phyloP scores from a whole-genome alignment of 2,113 vertebrate species.

The Mormyrus lacerda region DNA sequence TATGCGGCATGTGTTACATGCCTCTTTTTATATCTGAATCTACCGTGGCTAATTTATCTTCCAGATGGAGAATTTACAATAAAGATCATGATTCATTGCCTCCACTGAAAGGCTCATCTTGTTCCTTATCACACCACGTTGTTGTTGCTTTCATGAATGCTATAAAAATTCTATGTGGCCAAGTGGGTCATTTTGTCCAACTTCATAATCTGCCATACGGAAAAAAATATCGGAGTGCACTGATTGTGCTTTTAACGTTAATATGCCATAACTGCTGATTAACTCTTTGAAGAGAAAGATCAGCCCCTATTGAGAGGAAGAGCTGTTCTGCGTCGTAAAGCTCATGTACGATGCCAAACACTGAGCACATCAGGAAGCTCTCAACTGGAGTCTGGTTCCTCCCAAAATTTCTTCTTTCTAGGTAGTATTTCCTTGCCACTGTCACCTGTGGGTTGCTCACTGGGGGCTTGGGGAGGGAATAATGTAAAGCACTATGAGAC shows the following conservation, averaged over 20 bases:
- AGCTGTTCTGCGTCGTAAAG: neutral
- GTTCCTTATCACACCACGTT: neutral
- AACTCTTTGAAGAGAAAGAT: conserved; percentile 8
- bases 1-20: conserved; percentile 25
- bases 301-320: neutral
- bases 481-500: too few species aligned
- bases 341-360: neutral
- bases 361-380: neutral
- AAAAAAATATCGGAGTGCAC: conserved; percentile 34
- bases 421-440: too few species aligned
- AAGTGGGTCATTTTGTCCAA: conserved; percentile 23
- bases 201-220: conserved; percentile 26
- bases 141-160: neutral
- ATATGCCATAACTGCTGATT: conserved; percentile 17
- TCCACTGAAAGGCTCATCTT: conserved; percentile 15
- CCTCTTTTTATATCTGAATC: conserved; percentile 21
- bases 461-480: too few species aligned
- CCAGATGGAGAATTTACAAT: conserved; percentile 30
- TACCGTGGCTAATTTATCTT: conserved; percentile 28
- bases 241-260: conserved; percentile 31
- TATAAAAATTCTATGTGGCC: conserved; percentile 15
- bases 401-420: too few species aligned
- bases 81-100: conserved; percentile 28
- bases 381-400: too few species aligned
- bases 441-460: too few species aligned